Conservation (phyloP, 2,113 vertebrate genomes). For the Hippolais icterina region DNA sequence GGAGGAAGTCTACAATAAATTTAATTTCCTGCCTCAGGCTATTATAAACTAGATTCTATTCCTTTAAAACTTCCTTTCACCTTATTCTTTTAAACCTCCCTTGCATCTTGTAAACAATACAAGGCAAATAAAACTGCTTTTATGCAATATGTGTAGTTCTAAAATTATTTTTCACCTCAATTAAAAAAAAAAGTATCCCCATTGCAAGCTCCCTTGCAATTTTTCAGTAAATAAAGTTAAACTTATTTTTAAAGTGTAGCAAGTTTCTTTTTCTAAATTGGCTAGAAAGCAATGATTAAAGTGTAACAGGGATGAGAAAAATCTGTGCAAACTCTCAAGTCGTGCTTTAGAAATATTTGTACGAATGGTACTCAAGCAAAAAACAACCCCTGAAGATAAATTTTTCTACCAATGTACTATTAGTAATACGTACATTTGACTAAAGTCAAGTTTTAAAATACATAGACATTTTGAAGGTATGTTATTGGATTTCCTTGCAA, state of each 20-base stretch:
- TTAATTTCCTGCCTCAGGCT: conserved; percentile 28
- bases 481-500: background rate
- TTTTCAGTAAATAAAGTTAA: background rate
- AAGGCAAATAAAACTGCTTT: conserved; percentile 47
- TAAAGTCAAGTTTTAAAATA: background rate
- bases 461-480: background rate
- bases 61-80: conserved; percentile 49
- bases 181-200: background rate
- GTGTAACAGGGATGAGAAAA: background rate
- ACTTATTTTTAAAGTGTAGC: background rate
- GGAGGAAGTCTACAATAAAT: background rate
- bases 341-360: background rate
- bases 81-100: conserved; percentile 56
- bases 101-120: conserved; percentile 43
- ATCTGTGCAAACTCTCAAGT: background rate
- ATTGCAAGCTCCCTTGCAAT: background rate
- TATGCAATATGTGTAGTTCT: conserved; percentile 15
- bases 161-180: background rate
- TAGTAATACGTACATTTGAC: background rate
- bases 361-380: background rate
- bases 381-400: background rate
- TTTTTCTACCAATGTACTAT: background rate
- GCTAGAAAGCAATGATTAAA: background rate
- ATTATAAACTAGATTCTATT: background rate
- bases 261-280: background rate